A percentile compares a stretch with the other conserved stretches of the same genome.
Conservation (phyloP, 2,888 invertebrate species). For the Andricus curvator region DNA sequence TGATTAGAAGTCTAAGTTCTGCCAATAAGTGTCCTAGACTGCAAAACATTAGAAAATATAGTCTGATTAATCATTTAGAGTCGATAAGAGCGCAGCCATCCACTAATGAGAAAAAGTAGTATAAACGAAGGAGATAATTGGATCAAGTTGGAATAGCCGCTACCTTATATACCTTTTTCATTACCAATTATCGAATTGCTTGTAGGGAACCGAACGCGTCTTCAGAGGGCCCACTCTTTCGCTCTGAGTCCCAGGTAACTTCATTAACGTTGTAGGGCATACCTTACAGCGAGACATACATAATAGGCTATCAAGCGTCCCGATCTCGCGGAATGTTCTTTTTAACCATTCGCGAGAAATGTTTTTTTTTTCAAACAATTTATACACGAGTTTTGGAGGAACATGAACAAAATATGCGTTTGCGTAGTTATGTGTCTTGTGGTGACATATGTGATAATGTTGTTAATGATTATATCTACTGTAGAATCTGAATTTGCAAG, state of each 20-base stretch:
- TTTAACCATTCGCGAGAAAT: background rate
- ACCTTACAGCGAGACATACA: background rate
- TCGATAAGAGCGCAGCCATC: background rate
- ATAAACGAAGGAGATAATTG: background rate
- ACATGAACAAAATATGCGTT: background rate
- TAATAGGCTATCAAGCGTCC: background rate
- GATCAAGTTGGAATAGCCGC: background rate
- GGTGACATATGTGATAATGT: background rate
- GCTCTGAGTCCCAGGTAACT: background rate
- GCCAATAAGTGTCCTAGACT: background rate
- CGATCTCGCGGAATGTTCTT: background rate
- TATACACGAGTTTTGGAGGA: background rate
- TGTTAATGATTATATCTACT: background rate
- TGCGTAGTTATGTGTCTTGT: background rate
- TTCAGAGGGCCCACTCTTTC: background rate
- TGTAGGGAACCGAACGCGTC: background rate
- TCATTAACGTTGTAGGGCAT: background rate
- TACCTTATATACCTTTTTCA: conserved; percentile 11
- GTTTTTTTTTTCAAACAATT: background rate
- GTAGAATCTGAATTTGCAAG: background rate
- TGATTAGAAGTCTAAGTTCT: background rate
- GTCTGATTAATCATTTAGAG: background rate
- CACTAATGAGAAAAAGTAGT: conserved; percentile 10
- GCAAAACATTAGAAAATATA: conserved; percentile 8
- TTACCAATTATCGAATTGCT: conserved; percentile 9